Conservation (phyloP, 2,888 invertebrate genomes). For the Ochropleura plecta region DNA sequence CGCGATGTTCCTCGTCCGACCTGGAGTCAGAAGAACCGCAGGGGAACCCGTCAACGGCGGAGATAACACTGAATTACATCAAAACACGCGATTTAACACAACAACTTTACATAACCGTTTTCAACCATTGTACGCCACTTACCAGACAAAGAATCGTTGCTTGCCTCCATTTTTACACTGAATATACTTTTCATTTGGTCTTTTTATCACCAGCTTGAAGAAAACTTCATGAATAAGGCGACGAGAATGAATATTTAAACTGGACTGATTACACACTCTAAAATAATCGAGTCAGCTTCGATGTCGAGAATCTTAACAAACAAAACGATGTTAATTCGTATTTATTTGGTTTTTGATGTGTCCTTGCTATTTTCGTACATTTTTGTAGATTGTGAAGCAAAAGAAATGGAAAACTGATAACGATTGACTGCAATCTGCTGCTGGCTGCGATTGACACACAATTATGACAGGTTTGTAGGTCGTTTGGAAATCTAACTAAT, state of each 20-base stretch:
- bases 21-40: slow-evolving; percentile 93
- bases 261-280: slow-evolving; percentile 12
- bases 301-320: slow-evolving; percentile 2
- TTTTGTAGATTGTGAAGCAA: slow-evolving; percentile 46
- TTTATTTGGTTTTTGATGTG: slow-evolving; percentile 22
- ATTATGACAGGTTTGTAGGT: slow-evolving; percentile 30
- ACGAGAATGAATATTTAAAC: slow-evolving; percentile 50
- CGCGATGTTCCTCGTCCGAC: slow-evolving; percentile 94
- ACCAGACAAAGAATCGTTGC: slow-evolving; percentile 86
- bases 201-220: slow-evolving; percentile 43
- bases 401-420: slow-evolving; percentile 58
- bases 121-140: slow-evolving; percentile 59
- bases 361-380: slow-evolving; percentile 53
- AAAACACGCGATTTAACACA: slow-evolving; percentile 56
- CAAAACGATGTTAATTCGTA: neutral
- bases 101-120: slow-evolving; percentile 46
- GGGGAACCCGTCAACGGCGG: slow-evolving; percentile 85
- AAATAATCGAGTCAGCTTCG: slow-evolving; percentile 3
- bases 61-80: slow-evolving; percentile 76
- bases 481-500: slow-evolving; percentile 46
- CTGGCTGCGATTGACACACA: slow-evolving; percentile 49
- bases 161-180: slow-evolving; percentile 81
- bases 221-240: slow-evolving; percentile 50
- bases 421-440: slow-evolving; percentile 54
- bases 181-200: slow-evolving; percentile 54